phyloP scores from a whole-genome alignment of 2,113 vertebrate genomes.

The Sebastes fasciatus region DNA sequence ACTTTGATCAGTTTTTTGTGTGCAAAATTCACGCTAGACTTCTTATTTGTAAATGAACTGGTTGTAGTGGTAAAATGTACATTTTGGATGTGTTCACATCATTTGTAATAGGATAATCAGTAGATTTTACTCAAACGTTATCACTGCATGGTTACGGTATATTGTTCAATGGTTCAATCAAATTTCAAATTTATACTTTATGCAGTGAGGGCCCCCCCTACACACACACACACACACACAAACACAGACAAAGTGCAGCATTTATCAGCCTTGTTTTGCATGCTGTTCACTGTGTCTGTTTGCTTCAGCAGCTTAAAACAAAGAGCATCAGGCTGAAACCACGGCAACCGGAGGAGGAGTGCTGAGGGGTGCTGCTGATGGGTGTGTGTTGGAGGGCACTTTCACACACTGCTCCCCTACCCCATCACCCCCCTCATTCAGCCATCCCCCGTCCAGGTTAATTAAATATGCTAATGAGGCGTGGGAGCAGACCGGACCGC shows the following conservation, averaged over 20 bases:
- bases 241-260: constrained; percentile 36
- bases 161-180: neutral
- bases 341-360: constrained; percentile 47
- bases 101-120: neutral
- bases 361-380: constrained; percentile 17
- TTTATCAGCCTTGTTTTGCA: constrained; percentile 58
- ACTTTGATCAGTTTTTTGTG: neutral
- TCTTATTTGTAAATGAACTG: neutral
- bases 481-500: constrained; percentile 70
- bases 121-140: neutral
- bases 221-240: constrained; percentile 16
- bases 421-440: constrained; percentile 44
- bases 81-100: too few relatives aligned
- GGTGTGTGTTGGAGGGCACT: constrained; percentile 64
- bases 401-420: constrained; percentile 66
- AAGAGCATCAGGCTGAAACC: constrained; percentile 76
- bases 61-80: too few relatives aligned
- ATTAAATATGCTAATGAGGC: constrained; percentile 79
- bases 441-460: constrained; percentile 59
- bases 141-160: neutral
- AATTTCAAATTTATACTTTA: neutral
- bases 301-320: constrained; percentile 74
- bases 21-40: neutral
- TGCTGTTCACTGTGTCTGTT: constrained; percentile 59
- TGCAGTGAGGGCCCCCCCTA: neutral